phyloP scores from a whole-genome alignment of 2,797 vertebrate genomes.

The Thaleichthys pacificus region DNA sequence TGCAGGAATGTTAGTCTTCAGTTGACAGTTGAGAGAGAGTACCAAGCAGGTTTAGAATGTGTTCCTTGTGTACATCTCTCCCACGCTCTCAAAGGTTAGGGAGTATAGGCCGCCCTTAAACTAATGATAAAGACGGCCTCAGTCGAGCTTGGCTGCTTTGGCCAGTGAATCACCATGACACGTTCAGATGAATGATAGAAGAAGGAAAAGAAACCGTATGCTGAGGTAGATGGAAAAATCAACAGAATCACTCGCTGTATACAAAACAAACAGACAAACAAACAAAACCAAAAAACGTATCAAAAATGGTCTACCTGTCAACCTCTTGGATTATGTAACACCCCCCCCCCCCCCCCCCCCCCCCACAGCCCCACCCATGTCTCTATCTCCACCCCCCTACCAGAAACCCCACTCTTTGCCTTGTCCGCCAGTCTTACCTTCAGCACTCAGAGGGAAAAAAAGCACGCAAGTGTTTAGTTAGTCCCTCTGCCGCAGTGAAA shows the following conservation, averaged over 20 bases:
- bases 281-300: constrained; percentile 48
- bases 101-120: not conserved
- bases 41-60: constrained; percentile 13
- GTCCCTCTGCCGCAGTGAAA: constrained; percentile 3
- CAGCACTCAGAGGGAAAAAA: constrained; percentile 34
- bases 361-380: constrained; percentile 19
- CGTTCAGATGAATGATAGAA: constrained; percentile 17
- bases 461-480: constrained; percentile 58
- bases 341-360: constrained; percentile 22
- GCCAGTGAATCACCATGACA: constrained; percentile 30
- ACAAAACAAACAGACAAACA: constrained; percentile 39
- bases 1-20: constrained; percentile 57
- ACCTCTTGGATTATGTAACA: constrained; percentile 25
- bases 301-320: constrained; percentile 39
- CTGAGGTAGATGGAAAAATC: constrained; percentile 73
- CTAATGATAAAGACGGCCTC: not conserved
- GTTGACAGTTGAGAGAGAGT: constrained; percentile 15
- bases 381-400: constrained; percentile 31
- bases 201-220: constrained; percentile 32
- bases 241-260: constrained; percentile 12
- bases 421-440: constrained; percentile 56
- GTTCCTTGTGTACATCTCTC: constrained; percentile 2
- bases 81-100: not conserved
- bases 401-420: constrained; percentile 27
- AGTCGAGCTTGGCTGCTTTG: not conserved